A percentile compares a stretch with the other conserved stretches of the same genome.
phyloP scores from a whole-genome alignment of 2,113 vertebrate genomes.

The Sinocyclocheilus maitianheensis region DNA sequence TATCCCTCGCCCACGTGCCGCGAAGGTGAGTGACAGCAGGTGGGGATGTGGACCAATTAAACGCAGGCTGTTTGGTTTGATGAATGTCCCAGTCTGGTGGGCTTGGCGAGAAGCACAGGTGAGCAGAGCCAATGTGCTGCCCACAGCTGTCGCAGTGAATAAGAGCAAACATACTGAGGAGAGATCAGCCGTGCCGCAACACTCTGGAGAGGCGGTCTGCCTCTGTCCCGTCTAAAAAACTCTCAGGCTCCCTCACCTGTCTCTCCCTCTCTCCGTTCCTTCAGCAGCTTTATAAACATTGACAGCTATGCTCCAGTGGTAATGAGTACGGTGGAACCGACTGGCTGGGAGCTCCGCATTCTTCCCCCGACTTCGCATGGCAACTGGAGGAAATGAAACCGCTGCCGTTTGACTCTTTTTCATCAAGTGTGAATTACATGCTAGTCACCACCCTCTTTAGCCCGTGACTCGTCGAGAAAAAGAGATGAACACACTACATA shows the following conservation, averaged over 20 bases:
- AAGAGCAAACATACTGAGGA: conserved; percentile 74
- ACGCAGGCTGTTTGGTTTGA: conserved; percentile 74
- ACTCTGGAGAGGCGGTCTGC: conserved; percentile 37
- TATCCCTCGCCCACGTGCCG: conserved; percentile 66
- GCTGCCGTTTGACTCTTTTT: conserved; percentile 4
- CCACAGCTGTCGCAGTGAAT: conserved; percentile 75
- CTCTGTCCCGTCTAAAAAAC: conserved; percentile 57
- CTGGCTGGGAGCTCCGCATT: conserved; percentile 11
- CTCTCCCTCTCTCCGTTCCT: conserved; percentile 58
- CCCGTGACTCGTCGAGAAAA: conserved; percentile 57
- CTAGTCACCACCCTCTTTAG: conserved; percentile 22
- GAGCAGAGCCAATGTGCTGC: conserved; percentile 65
- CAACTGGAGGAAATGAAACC: not conserved
- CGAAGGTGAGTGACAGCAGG: conserved; percentile 79
- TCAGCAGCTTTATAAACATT: conserved; percentile 59
- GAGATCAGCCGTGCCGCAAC: conserved; percentile 29
- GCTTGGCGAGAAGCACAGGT: conserved; percentile 67
- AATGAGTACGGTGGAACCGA: conserved; percentile 42
- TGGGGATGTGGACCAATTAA: conserved; percentile 78
- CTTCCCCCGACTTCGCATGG: not conserved
- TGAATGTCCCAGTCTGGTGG: conserved; percentile 73
- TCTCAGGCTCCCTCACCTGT: conserved; percentile 61
- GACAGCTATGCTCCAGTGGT: conserved; percentile 63
- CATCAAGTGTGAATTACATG: conserved; percentile 36
- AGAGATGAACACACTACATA: conserved; percentile 46